Evolutionary conservation across 2,888 invertebrate genomes (phyloP).

Genomic region (Plutella xylostella): DNA sequence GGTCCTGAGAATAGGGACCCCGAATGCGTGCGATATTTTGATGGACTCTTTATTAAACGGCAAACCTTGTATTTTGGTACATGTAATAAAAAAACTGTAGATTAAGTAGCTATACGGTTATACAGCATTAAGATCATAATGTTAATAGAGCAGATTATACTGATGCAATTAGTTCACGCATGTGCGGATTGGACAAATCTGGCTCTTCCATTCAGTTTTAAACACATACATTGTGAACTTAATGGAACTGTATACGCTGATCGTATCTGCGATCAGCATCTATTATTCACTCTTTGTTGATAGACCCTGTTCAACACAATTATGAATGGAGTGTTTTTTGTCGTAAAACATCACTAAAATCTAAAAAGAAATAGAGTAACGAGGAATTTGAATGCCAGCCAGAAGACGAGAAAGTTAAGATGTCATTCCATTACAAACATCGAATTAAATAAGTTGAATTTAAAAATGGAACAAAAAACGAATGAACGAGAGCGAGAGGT

Average conservation of each 20-base stretch:
- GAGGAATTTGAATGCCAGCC: too few species aligned
- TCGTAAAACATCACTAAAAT: not conserved
- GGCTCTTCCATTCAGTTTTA: conserved; percentile 21
- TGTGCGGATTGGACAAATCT: too few species aligned
- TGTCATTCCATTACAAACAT: not conserved
- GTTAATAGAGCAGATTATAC: too few species aligned
- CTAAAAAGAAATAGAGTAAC: too few species aligned
- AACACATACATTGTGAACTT: conserved; percentile 31
- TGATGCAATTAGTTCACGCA: too few species aligned
- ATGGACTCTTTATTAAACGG: too few species aligned
- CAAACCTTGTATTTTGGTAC: too few species aligned
- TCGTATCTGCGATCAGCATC: conserved; percentile 49
- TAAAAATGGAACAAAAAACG: conserved; percentile 36
- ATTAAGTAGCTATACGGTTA: too few species aligned
- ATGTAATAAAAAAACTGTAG: too few species aligned
- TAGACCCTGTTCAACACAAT: not conserved
- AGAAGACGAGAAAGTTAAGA: not conserved
- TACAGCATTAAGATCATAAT: too few species aligned
- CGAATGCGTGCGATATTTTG: conserved; percentile 14
- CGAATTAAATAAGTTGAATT: conserved; percentile 23
- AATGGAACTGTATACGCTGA: conserved; percentile 49
- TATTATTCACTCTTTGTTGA: conserved; percentile 33
- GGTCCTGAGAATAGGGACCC: conserved; percentile 26
- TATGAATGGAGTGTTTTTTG: not conserved
- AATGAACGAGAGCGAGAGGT: conserved; percentile 47